These are phyloP conservation scores for Trichomalopsis sarcophagae DNA, from an alignment of 1,140 invertebrate genomes.

Conservation along the genomic window DNA sequence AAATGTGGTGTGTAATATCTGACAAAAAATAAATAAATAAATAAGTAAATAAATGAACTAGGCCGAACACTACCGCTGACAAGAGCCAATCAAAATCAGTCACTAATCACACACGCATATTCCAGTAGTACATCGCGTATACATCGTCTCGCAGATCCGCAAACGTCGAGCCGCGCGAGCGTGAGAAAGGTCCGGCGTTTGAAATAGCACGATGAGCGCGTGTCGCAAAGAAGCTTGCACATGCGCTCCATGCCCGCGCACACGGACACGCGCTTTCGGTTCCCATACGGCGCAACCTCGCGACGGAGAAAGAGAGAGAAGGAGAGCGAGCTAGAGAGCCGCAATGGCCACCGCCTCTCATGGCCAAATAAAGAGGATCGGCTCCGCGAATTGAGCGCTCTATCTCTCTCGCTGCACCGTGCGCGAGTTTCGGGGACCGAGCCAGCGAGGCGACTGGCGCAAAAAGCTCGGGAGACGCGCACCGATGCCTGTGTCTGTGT, in stretches of 20 bases:
- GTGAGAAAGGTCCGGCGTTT: constrained; percentile 17
- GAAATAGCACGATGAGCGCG: background rate
- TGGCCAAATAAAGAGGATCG: constrained; percentile 48
- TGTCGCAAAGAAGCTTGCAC: constrained; percentile 34
- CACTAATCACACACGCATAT: background rate
- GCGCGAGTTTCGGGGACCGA: constrained; percentile 26
- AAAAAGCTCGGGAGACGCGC: background rate
- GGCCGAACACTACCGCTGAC: background rate
- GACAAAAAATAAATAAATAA: no score
- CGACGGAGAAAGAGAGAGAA: background rate
- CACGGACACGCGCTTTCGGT: background rate
- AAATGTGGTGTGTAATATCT: no score
- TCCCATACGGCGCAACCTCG: background rate
- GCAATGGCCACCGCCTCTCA: background rate
- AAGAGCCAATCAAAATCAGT: background rate
- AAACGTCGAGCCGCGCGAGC: background rate
- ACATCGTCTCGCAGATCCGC: no score
- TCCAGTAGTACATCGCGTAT: no score
- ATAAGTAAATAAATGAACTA: no score
- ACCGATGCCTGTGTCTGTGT: background rate
- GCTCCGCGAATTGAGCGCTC: constrained; percentile 19
- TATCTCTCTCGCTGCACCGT: constrained; percentile 1
- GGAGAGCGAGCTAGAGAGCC: background rate
- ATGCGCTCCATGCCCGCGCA: background rate
- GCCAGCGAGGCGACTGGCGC: background rate